Evolutionary conservation across 2,797 vertebrate species (phyloP), one percentile per base, ranked within the genome.

Genomic region (Setipinna tenuifilis): DNA sequence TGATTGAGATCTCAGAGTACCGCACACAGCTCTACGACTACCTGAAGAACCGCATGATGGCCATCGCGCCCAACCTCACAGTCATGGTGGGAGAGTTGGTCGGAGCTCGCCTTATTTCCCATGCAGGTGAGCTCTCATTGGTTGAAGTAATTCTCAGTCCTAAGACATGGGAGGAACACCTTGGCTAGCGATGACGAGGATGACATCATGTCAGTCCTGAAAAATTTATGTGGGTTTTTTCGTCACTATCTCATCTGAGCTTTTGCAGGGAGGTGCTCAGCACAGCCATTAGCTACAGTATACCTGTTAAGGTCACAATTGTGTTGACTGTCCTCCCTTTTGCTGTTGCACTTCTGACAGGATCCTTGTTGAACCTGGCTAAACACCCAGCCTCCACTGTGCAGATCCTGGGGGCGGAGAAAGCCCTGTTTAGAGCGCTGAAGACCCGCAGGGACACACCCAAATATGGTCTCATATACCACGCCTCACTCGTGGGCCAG

Each of bases 201-300:
- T 0, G 94, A 94, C 93, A 25, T 25, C 1, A 57, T 82, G 94
- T 94, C 92, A 23, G 81, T 78, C 88, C 82, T 93, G 93, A 94
- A 95, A 54, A 65, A 68, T 12, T 1, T 19, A 84, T 95, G 94
- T 94, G 92, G 93, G 14, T 92, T 92, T 78, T 94, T 94, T 91
- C 96, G 97, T 98, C 97, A 97, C 97, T 98, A 97, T 97, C 97
- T 98, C 97, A 95, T 98, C 97, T 97, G 97, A 98, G 97, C 96
- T 95, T 75, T 75, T 75, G 68, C 68, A 28, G 35, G 31, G 11
- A 9, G 68, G 68, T 75, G 12, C 31, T 75, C 28, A 0, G 3
- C 14, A 9, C 50, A 54, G 50, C 4, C 14, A 35, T 41, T 4
- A 5, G 65, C 10, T 12, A 6, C 31, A 0, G 9, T 11, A 25